Percentiles rank a stretch among this genome's conserved stretches.
Conservation (phyloP, 1,140 invertebrate species). For the Ips nitidus region DNA sequence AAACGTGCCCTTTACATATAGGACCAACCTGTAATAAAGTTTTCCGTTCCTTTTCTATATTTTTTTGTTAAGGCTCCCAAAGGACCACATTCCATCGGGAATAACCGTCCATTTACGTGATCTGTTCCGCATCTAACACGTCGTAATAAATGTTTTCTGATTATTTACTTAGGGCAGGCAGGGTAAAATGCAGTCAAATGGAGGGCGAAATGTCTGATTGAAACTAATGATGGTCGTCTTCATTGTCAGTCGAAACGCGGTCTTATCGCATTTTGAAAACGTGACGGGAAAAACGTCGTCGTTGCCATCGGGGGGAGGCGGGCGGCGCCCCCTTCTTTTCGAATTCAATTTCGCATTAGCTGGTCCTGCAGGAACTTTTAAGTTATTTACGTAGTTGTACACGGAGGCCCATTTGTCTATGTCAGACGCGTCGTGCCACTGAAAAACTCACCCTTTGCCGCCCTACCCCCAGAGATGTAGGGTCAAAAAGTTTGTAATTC, state of each 20-base stretch:
- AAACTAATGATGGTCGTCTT: constrained; percentile 51
- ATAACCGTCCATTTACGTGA: background rate
- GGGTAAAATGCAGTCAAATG: constrained; percentile 36
- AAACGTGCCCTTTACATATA: constrained; percentile 2
- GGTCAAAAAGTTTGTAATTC: constrained; percentile 13
- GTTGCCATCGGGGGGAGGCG: background rate
- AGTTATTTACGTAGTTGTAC: constrained; percentile 21
- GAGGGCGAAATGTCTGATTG: constrained; percentile 50
- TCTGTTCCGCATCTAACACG: background rate
- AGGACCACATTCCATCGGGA: background rate
- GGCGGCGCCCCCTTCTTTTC: background rate
- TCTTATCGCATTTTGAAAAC: constrained; percentile 27
- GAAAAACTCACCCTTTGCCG: constrained; percentile 12
- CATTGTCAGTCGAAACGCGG: constrained; percentile 46
- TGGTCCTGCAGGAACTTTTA: constrained; percentile 14
- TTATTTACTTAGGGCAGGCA: background rate
- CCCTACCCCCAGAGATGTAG: background rate
- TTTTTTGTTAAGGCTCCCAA: background rate
- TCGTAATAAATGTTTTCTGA: background rate
- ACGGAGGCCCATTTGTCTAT: constrained; percentile 15
- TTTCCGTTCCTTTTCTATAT: background rate
- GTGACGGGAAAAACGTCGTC: constrained; percentile 12
- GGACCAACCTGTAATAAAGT: constrained; percentile 1
- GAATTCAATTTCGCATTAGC: constrained; percentile 16
- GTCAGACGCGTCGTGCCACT: constrained; percentile 13